A percentile compares a stretch with the other conserved stretches of the same genome.
phyloP scores from a whole-genome alignment of 2,113 vertebrate genomes.

The Hydrolagus affinis region DNA sequence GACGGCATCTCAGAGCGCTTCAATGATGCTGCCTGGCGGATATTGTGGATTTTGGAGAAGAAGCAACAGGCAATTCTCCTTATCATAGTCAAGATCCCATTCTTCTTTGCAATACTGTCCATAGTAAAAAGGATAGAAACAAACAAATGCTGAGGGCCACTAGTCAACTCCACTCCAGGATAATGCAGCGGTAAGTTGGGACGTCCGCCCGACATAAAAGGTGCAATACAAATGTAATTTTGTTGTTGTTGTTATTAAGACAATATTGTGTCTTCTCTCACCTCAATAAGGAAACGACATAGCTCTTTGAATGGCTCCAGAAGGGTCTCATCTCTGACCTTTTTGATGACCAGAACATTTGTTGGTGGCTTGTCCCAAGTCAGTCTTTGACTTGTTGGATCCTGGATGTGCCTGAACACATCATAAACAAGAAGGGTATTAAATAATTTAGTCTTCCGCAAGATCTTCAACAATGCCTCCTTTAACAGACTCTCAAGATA shows the following conservation, averaged over 20 bases:
- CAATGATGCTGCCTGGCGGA: no score
- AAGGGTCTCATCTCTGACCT: constrained; percentile 61
- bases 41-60: no score
- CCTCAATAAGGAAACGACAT: constrained; percentile 66
- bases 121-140: not conserved
- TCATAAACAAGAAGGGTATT: not conserved
- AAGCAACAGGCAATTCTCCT: no score
- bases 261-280: constrained; percentile 37
- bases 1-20: no score
- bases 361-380: constrained; percentile 66
- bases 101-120: not conserved
- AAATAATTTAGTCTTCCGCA: not conserved
- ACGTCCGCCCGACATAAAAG: no score
- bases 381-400: constrained; percentile 65
- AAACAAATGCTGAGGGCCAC: not conserved
- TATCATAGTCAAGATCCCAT: no score
- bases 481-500: no score
- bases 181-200: not conserved
- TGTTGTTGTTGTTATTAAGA: no score
- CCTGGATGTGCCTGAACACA: constrained; percentile 64
- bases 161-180: not conserved
- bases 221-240: no score
- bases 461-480: not conserved
- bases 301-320: constrained; percentile 66
- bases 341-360: constrained; percentile 64